Conservation (phyloP, 2,113 vertebrate genomes). For the Rousettus leschenaultii region DNA sequence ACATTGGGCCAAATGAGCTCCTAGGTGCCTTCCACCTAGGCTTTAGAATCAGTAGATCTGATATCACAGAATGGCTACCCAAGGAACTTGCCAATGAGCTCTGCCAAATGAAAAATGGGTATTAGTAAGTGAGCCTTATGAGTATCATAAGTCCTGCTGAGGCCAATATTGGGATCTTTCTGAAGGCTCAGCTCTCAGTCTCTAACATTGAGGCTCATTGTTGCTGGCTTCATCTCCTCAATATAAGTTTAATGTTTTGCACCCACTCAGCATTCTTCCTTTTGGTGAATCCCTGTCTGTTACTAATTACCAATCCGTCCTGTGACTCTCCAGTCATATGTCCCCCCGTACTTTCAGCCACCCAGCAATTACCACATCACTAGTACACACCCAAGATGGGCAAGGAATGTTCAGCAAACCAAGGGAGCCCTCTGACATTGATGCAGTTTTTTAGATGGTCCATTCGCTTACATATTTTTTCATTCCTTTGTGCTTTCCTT, state of each 20-base stretch:
- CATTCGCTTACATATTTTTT: not conserved
- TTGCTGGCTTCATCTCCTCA: not conserved
- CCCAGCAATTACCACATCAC: not conserved
- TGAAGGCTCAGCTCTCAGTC: not conserved
- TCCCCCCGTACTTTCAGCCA: not conserved
- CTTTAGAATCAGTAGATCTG: not conserved
- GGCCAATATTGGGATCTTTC: not conserved
- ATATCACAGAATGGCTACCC: not conserved
- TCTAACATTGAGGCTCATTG: not conserved
- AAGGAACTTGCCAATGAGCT: not conserved
- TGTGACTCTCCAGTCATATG: not conserved
- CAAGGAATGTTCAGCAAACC: not conserved
- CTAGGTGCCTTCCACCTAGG: not conserved
- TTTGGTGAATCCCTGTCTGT: not conserved
- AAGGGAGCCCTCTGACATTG: not conserved
- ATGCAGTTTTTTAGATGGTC: not conserved
- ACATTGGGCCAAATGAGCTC: not conserved
- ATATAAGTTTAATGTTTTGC: not conserved
- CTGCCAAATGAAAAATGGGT: not conserved
- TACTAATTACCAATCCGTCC: not conserved
- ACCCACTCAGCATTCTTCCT: not conserved
- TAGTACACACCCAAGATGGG: not conserved
- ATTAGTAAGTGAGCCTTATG: not conserved
- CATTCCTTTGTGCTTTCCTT: not conserved
- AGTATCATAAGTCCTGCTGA: not conserved